Evolutionary conservation across 2,113 vertebrate species (phyloP).

Genomic region (Perca flavescens): DNA sequence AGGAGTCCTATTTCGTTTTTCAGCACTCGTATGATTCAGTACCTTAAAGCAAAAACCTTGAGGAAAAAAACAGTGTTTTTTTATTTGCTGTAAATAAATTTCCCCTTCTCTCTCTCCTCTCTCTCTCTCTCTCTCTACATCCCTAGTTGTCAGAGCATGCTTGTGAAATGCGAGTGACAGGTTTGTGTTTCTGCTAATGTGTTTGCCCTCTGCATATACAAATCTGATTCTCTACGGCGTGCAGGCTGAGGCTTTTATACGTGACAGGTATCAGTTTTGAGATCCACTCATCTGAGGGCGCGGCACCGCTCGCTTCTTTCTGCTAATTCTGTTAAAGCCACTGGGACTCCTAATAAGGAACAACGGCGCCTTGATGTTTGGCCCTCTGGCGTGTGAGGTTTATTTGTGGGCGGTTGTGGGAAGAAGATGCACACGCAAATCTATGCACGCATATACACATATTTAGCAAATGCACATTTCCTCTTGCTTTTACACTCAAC

Average conservation of each 20-base stretch:
- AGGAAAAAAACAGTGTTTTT: slow-evolving; percentile 23
- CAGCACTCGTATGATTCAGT: slow-evolving; percentile 8
- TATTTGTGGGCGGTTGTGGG: slow-evolving; percentile 76
- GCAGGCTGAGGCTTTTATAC: slow-evolving; percentile 55
- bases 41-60: slow-evolving; percentile 24
- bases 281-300: slow-evolving; percentile 67
- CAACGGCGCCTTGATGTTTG: slow-evolving; percentile 75
- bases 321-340: slow-evolving; percentile 74
- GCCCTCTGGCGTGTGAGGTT: slow-evolving; percentile 72
- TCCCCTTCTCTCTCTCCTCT: neutral
- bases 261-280: slow-evolving; percentile 72
- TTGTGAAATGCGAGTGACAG: slow-evolving; percentile 62
- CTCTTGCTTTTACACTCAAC: slow-evolving; percentile 26
- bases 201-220: slow-evolving; percentile 67
- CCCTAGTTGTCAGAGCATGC: slow-evolving; percentile 51
- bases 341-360: slow-evolving; percentile 76
- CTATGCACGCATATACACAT: slow-evolving; percentile 45
- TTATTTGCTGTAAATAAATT: slow-evolving; percentile 30
- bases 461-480: slow-evolving; percentile 48
- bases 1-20: slow-evolving; percentile 30
- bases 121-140: slow-evolving; percentile 8
- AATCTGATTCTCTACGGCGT: slow-evolving; percentile 53
- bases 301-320: slow-evolving; percentile 40
- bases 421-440: slow-evolving; percentile 60
- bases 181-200: slow-evolving; percentile 57